phyloP scores from a whole-genome alignment of 1,140 invertebrate genomes.

The Palaemon carinicauda region DNA sequence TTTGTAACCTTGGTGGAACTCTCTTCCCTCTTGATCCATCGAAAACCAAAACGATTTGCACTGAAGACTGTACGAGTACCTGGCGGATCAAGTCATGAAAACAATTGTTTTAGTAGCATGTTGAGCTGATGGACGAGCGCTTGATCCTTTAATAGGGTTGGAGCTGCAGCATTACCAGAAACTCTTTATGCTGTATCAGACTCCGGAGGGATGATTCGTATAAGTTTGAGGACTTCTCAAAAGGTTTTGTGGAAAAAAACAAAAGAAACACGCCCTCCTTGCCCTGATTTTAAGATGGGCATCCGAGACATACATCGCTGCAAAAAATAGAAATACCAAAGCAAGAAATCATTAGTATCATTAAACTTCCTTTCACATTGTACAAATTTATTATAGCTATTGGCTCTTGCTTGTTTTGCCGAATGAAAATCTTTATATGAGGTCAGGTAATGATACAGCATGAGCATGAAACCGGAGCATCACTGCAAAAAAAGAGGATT shows the following conservation, averaged over 20 bases:
- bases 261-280: background rate
- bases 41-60: too few species aligned
- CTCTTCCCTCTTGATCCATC: too few species aligned
- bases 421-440: background rate
- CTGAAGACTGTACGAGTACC: too few species aligned
- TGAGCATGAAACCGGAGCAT: too few species aligned
- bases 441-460: too few species aligned
- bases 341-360: background rate
- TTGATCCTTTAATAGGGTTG: background rate
- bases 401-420: constrained; percentile 20
- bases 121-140: background rate
- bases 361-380: constrained; percentile 6
- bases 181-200: background rate
- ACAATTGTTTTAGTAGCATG: background rate
- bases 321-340: background rate
- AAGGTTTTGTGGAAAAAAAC: background rate
- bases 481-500: too few species aligned
- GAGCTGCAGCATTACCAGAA: background rate
- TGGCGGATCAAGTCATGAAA: too few species aligned
- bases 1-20: too few species aligned
- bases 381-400: constrained; percentile 9
- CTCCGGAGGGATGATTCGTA: background rate
- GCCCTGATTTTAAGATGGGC: constrained; percentile 5
- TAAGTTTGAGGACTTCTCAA: background rate
- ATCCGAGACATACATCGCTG: constrained; percentile 1